phyloP scores from a whole-genome alignment of 2,113 vertebrate genomes.

The Aspidoscelis tigris region DNA sequence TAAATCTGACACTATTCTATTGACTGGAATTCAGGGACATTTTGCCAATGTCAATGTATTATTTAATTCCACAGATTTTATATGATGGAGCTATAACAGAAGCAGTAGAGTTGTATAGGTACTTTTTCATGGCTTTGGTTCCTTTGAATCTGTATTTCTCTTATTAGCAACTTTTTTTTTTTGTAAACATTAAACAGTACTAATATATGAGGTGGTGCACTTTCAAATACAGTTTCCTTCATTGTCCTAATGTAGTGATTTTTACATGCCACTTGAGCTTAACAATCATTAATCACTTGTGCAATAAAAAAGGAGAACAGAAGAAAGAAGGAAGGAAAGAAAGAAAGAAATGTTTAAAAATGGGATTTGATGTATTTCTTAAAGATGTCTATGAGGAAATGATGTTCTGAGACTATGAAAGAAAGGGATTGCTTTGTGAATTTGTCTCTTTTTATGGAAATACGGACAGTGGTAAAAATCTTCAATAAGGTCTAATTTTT shows the following conservation, averaged over 20 bases:
- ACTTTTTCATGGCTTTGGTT: constrained; percentile 44
- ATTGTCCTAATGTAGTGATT: constrained; percentile 31
- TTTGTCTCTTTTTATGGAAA: constrained; percentile 25
- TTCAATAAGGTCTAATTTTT: constrained; percentile 3
- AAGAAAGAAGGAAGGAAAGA: constrained; percentile 38
- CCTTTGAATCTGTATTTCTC: constrained; percentile 25
- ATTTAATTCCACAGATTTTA: neutral
- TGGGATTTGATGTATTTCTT: constrained; percentile 53
- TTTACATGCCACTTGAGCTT: constrained; percentile 46
- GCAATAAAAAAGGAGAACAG: constrained; percentile 55
- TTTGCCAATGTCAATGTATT: constrained; percentile 18
- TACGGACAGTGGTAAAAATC: constrained; percentile 8
- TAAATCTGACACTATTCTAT: constrained; percentile 30
- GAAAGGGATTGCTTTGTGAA: constrained; percentile 40
- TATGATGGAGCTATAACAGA: neutral
- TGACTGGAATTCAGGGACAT: constrained; percentile 4
- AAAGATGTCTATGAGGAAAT: constrained; percentile 57
- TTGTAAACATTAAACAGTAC: constrained; percentile 30
- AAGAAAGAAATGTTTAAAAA: constrained; percentile 42
- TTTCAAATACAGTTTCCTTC: neutral
- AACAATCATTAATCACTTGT: constrained; percentile 36
- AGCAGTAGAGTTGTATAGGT: constrained; percentile 23
- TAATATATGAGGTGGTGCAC: neutral
- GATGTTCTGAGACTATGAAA: constrained; percentile 44
- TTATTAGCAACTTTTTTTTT: constrained; percentile 15